Evolutionary conservation across 2,113 vertebrate genomes (phyloP), one percentile per base, ranked within the genome.

Genomic region (Rhipidura dahli): DNA sequence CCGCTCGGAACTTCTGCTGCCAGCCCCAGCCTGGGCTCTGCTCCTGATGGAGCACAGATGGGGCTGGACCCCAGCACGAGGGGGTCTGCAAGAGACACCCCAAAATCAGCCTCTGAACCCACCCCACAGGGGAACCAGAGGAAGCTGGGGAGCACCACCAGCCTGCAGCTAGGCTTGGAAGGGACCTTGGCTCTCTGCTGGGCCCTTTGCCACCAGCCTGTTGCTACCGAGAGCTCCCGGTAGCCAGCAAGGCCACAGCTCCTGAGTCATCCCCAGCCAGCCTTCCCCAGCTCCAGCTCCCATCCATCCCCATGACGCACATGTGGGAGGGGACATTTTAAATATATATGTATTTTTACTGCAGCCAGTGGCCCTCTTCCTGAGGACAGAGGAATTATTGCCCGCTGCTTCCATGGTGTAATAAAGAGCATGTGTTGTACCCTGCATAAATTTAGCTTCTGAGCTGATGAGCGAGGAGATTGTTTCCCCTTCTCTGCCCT

Each of bases 221-320:
- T 89, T 4, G 90, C 94, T 94, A 56, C 90, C 0, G 6, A 42
- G 51, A 73, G 79, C 31, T 47, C 76, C 11, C 37, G 1, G 79
- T 4, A 90, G 90, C 69, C 95, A 60, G 54, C 79, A 40, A 57
- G 93, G 88, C 94, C 92, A 51, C 60, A 71, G 84, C 86, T 70
- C 90, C 85, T 93, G 92, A 96, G 44, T 76, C 96, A 93, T 63
- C 84, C 94, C 42, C 91, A 72, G 10, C 51, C 94, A 89, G 81
- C 21, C 24, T 83, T 92, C 40, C 44, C 82, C 94, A 89, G 94
- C 94, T 79, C 94, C 95, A 83, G 89, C 81, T 91, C 70, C 93
- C 87, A 64, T 84, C 90, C 82, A 12, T 64, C 73, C 76, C 82
- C 89, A n/a, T 87, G 94, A 92, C 26, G 4, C 95, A 94, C 73